phyloP scores from a whole-genome alignment of 2,113 vertebrate species.

The Amphiprion ocellaris region DNA sequence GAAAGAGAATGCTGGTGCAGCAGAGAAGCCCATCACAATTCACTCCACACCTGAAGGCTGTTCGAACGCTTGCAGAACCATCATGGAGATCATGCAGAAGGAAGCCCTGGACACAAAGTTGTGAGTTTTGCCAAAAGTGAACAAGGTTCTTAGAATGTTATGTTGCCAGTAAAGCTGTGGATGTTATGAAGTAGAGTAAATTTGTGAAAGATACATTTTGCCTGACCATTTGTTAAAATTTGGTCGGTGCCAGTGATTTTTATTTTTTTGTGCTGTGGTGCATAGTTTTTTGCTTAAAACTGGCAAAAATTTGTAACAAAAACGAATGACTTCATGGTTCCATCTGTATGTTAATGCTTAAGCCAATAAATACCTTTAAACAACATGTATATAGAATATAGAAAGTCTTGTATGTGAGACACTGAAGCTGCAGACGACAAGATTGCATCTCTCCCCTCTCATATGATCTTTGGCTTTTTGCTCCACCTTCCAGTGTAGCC shows the following conservation, averaged over 20 bases:
- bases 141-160: neutral
- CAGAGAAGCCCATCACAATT: slow-evolving; percentile 98
- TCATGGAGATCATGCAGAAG: slow-evolving; percentile 99
- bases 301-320: neutral
- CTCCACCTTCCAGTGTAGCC: no score
- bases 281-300: no score
- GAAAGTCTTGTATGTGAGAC: no score
- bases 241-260: no score
- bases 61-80: slow-evolving; percentile 93
- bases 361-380: no score
- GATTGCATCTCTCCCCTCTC: neutral
- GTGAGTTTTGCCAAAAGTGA: slow-evolving; percentile 84
- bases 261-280: no score
- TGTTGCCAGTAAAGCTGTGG: no score
- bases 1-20: slow-evolving; percentile 97
- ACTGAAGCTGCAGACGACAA: no score
- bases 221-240: neutral
- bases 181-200: no score
- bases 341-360: no score
- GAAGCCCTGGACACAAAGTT: slow-evolving; percentile 98
- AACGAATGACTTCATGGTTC: neutral
- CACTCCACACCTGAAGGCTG: slow-evolving; percentile 97
- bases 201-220: neutral
- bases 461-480: neutral
- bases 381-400: no score